Percentiles rank a stretch among this genome's conserved stretches.
These are phyloP conservation scores for Drosophila borealis DNA, from an alignment of 2,888 invertebrate species.

Conservation along the genomic window DNA sequence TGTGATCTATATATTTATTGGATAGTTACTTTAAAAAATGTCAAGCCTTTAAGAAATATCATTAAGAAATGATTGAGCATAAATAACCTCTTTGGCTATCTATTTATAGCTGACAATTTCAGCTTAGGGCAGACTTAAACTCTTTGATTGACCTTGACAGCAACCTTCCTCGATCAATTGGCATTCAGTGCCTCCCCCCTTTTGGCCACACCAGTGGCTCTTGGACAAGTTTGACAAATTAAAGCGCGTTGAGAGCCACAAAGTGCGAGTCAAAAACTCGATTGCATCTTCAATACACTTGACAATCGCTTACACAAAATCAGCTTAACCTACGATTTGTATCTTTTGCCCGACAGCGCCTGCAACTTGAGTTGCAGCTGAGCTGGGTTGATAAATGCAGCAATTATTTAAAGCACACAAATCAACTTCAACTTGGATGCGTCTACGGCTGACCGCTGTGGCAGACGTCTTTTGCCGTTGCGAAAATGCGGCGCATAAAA, in stretches of 20 bases:
- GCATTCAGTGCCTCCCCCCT: conserved; percentile 9
- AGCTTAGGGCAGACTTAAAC: conserved; percentile 6
- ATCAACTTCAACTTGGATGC: conserved; percentile 58
- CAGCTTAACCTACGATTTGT: conserved; percentile 60
- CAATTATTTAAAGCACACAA: conserved; percentile 71
- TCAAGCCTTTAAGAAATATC: too few relatives aligned
- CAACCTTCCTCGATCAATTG: conserved; percentile 16
- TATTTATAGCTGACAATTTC: conserved; percentile 7
- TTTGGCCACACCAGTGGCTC: conserved; percentile 39
- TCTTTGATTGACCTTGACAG: conserved; percentile 23
- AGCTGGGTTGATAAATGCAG: conserved; percentile 56
- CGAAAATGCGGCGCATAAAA: conserved; percentile 18
- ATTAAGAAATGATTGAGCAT: conserved; percentile 1
- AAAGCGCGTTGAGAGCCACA: conserved; percentile 26
- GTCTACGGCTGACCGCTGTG: conserved; percentile 17
- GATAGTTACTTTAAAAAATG: too few relatives aligned
- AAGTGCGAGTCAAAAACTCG: conserved; percentile 44
- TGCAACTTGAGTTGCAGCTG: conserved; percentile 12
- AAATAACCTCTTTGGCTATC: conserved; percentile 1
- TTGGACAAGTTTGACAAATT: conserved; percentile 23
- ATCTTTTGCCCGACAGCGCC: conserved; percentile 16
- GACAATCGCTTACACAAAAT: conserved; percentile 62
- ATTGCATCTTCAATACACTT: conserved; percentile 66
- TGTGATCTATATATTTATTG: too few relatives aligned
- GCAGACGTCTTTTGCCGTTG: conserved; percentile 29